A percentile compares a stretch with the other conserved stretches of the same genome.
phyloP scores from a whole-genome alignment of 2,888 invertebrate genomes.

The Lottia gigantea region DNA sequence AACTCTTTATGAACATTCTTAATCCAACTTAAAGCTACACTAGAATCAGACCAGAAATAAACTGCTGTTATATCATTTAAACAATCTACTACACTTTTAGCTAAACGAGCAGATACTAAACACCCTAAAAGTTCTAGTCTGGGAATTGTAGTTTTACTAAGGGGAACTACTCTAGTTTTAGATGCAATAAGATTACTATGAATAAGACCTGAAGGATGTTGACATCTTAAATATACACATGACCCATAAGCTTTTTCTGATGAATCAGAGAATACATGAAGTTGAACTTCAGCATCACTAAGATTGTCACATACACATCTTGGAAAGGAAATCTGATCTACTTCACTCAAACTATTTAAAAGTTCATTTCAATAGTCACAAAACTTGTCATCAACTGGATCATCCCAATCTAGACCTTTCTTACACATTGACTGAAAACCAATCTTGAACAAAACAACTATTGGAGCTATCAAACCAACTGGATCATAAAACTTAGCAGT shows the following conservation, averaged over 20 bases:
- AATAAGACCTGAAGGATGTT: background rate
- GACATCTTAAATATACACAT: background rate
- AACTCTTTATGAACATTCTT: background rate
- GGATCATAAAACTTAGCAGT: constrained; percentile 3
- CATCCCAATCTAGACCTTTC: background rate
- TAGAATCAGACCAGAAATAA: background rate
- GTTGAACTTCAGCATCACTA: background rate
- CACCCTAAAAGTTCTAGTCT: background rate
- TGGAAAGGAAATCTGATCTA: background rate
- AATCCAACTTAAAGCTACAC: background rate
- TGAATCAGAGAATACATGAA: background rate
- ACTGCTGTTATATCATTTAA: background rate
- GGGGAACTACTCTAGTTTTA: background rate
- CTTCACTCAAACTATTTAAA: background rate
- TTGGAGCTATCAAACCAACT: background rate
- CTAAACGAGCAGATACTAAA: background rate
- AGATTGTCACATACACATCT: background rate
- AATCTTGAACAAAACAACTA: background rate
- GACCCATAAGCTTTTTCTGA: background rate
- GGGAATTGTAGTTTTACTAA: background rate
- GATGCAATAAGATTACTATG: constrained; percentile 2
- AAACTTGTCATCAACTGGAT: too few species aligned
- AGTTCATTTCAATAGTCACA: background rate
- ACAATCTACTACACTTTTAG: background rate
- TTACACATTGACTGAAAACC: too few species aligned